Evolutionary conservation across 2,113 vertebrate species (phyloP), one percentile per base, ranked within the genome.

Genomic region (Oenanthe melanoleuca): DNA sequence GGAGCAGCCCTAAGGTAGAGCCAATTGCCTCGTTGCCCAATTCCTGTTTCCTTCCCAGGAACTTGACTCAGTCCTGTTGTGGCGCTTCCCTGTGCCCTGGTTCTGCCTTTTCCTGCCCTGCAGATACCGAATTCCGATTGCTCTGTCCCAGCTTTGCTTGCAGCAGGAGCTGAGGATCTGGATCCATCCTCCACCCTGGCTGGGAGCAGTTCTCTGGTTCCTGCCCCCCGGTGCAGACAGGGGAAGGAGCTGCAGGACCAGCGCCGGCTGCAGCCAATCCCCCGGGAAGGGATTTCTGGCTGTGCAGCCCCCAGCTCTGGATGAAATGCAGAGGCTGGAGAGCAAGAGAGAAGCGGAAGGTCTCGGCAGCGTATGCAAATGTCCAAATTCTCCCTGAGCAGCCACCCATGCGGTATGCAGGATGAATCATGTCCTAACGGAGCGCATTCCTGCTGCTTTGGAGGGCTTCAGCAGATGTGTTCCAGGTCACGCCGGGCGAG

Each of bases 341-440:
- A 61, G 61, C 70, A 26, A 20, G 34, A 0, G 6, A 47, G 59
- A 70, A 66, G 70, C 6, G 16, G 89, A 88, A 96, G 91, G 92
- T 52, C 92, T 96, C 82, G 2, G 52, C 8, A 14, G 63, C 4
- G 1, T 93, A 95, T 94, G 94, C 92, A 95, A 96, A 96, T 95
- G 85, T 63, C 94, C 92, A 38, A 93, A 94, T 97, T 96, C 94
- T 95, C 87, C 67, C 85, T 37, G 95, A 95, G 93, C 94, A 97
- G 93, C 95, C 93, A 94, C 96, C 93, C 96, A 94, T 95, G 96
- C 92, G 52, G 96, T 94, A 95, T 96, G 96, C 91, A 92, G 93
- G 95, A 95, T 96, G 95, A 95, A 92, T 96, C 95, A 95, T 95
- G 95, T 93, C 94, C 93, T 93, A 95, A 93, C 86, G 49, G 87